Evolutionary conservation across 2,888 invertebrate species (phyloP).

Genomic region (Colostygia pectinataria): DNA sequence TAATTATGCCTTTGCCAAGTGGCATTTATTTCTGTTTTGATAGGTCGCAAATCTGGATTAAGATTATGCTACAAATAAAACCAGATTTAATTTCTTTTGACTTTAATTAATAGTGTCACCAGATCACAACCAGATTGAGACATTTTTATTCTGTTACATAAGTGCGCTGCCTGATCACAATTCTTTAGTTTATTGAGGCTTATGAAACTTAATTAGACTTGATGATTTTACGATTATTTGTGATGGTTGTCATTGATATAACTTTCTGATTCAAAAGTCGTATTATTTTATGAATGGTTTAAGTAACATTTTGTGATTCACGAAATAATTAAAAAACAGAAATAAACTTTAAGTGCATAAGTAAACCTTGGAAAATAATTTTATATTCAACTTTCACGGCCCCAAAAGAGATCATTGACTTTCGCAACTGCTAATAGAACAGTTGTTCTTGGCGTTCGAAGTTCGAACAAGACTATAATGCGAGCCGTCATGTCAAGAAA

Average conservation of each 20-base stretch:
- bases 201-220: slow-evolving; percentile 10
- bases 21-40: no score
- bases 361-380: slow-evolving; percentile 14
- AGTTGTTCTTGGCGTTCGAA: slow-evolving; percentile 34
- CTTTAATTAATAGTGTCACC: neutral
- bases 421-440: slow-evolving; percentile 39
- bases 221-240: slow-evolving; percentile 11
- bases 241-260: slow-evolving; percentile 10
- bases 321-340: neutral
- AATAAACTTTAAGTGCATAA: slow-evolving; percentile 3
- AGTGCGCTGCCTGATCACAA: neutral
- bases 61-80: neutral
- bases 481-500: slow-evolving; percentile 40
- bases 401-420: slow-evolving; percentile 47
- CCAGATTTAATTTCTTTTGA: neutral
- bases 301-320: neutral
- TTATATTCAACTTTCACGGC: slow-evolving; percentile 27
- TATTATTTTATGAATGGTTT: slow-evolving; percentile 3
- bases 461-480: slow-evolving; percentile 34
- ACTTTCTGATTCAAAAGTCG: slow-evolving; percentile 1
- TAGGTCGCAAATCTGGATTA: no score
- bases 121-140: no score
- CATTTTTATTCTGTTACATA: slow-evolving; percentile 8
- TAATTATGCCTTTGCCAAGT: no score
- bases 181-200: slow-evolving; percentile 5